Conservation (phyloP, 37 sponge, comb jelly and placozoan genomes). For the Petrosia ficiformis region DNA sequence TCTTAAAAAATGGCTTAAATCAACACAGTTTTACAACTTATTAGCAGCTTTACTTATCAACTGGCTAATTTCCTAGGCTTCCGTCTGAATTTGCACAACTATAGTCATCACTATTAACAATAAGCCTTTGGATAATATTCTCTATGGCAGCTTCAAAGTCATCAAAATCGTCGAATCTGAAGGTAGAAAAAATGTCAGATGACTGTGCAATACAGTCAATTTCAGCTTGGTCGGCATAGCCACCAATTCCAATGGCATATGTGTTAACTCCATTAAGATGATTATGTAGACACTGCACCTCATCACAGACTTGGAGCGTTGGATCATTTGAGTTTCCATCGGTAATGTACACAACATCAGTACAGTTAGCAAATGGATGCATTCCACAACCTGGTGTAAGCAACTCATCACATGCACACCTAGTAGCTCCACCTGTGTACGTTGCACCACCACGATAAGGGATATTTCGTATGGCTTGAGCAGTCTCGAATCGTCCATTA, state of each 20-base stretch:
- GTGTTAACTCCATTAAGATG: constrained; percentile 21
- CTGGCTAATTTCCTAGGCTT: no score
- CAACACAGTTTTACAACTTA: no score
- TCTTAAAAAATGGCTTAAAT: no score
- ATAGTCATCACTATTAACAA: no score
- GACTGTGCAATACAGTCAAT: background rate
- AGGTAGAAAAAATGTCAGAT: background rate
- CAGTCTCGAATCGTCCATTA: background rate
- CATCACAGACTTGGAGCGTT: background rate
- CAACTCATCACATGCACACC: constrained; percentile 24
- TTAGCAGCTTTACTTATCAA: no score
- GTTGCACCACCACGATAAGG: constrained; percentile 1
- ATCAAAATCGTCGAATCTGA: constrained; percentile 11
- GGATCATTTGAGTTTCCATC: constrained; percentile 36
- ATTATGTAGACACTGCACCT: constrained; percentile 21
- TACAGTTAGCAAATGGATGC: constrained; percentile 8
- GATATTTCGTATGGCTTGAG: background rate
- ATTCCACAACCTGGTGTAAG: constrained; percentile 13
- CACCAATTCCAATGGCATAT: constrained; percentile 30
- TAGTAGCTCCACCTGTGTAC: constrained; percentile 23
- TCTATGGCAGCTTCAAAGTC: no score
- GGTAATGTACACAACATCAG: constrained; percentile 38
- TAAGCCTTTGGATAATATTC: no score
- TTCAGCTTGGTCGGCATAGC: background rate
- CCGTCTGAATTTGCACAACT: no score